These are phyloP conservation scores for Diloba caeruleocephala DNA, from an alignment of 2,888 invertebrate genomes.

Conservation along the genomic window DNA sequence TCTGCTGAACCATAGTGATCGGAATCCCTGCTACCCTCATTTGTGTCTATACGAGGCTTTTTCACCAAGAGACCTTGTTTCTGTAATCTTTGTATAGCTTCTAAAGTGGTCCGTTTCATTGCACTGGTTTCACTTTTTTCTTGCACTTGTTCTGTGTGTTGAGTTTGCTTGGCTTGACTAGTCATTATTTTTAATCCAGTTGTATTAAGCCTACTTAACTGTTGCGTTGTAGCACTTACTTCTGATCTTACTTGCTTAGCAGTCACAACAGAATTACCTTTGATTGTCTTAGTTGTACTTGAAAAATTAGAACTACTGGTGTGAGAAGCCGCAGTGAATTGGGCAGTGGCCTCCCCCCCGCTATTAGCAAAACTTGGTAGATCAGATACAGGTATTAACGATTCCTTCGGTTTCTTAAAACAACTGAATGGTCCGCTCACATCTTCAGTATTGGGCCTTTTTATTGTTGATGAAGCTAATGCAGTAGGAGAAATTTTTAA, in stretches of 20 bases:
- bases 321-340: slow-evolving; percentile 70
- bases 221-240: slow-evolving; percentile 70
- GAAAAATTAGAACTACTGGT: slow-evolving; percentile 70
- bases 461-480: slow-evolving; percentile 54
- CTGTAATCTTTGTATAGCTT: slow-evolving; percentile 82
- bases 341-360: slow-evolving; percentile 56
- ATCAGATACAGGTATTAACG: slow-evolving; percentile 70
- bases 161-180: slow-evolving; percentile 72
- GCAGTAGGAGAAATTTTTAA: slow-evolving; percentile 75
- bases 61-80: slow-evolving; percentile 82
- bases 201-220: slow-evolving; percentile 72
- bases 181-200: slow-evolving; percentile 77
- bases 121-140: slow-evolving; percentile 71
- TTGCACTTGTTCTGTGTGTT: too few species aligned
- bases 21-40: slow-evolving; percentile 66
- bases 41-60: slow-evolving; percentile 76
- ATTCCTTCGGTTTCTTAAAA: slow-evolving; percentile 82
- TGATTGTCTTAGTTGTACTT: slow-evolving; percentile 71
- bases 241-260: slow-evolving; percentile 77
- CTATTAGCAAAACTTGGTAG: slow-evolving; percentile 56
- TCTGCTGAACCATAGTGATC: slow-evolving; percentile 61
- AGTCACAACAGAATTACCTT: slow-evolving; percentile 71
- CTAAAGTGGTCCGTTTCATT: slow-evolving; percentile 74
- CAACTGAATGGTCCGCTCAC: slow-evolving; percentile 73
- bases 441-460: slow-evolving; percentile 68